Conservation (phyloP, 2,888 invertebrate genomes). For the Platycheirus rosarum region DNA sequence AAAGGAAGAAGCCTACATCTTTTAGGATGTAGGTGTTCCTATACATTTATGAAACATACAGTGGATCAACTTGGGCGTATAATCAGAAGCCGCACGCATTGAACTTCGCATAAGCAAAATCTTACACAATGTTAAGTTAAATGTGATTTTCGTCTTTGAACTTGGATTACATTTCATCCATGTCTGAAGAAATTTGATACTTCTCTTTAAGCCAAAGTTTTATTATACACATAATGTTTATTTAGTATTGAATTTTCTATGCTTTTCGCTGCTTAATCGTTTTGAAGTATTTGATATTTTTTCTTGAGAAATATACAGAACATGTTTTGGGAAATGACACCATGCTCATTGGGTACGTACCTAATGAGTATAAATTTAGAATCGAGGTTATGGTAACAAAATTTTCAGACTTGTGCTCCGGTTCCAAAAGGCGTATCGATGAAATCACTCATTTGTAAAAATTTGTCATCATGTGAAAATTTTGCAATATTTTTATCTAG, state of each 20-base stretch:
- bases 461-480: no score
- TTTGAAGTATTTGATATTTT: no score
- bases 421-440: no score
- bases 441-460: no score
- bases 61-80: conserved; percentile 39
- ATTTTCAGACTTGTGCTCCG: not conserved
- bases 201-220: not conserved
- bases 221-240: not conserved
- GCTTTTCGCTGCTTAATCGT: no score
- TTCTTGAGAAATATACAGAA: not conserved
- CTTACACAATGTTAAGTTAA: conserved; percentile 6
- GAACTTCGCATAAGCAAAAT: conserved; percentile 18
- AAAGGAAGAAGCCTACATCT: no score
- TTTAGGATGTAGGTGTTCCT: conserved; percentile 2
- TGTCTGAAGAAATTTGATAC: conserved; percentile 50
- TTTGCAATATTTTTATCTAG: no score
- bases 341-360: conserved; percentile 2
- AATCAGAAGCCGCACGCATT: conserved; percentile 38
- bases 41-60: not conserved
- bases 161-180: conserved; percentile 54
- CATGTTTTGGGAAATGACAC: conserved; percentile 4
- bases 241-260: no score
- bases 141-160: conserved; percentile 50
- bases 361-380: conserved; percentile 3
- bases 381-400: not conserved